Base-by-base conservation (phyloP, 2,113 vertebrate genomes). In the Bettongia penicillata region DNA sequence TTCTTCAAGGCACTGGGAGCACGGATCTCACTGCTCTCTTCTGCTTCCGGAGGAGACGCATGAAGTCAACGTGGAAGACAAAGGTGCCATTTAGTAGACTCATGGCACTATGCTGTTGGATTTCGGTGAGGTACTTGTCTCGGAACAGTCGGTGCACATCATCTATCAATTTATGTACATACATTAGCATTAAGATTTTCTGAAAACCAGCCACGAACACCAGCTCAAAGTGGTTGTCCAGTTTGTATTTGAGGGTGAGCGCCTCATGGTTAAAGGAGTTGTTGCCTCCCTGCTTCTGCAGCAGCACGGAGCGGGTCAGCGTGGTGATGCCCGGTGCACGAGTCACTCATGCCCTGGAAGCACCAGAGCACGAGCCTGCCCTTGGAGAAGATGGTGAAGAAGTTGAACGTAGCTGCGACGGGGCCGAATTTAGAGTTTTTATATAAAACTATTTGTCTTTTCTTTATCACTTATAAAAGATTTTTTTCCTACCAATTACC, bases 121-220 rank as follows among this genome's bases (percentile, higher is more conserved):
- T 99, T 93, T 99, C 99, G 3, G 99, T 99, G 98, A 99, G 99
- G 94, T 99, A 99, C 91, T 99, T 99, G 98, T 99, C 99, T 89
- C 99, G 98, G 96, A 99, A 99, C 91, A 99, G 99, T 96, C 99
- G 99, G 93, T 99, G 99, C 24, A 99, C 99, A 0, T 99, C 99
- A 4, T 99, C 99, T 99, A 99, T 99, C 98, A 99, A 99, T 98
- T 99, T 99, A 98, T 99, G 99, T 52, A 99, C 99, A 0, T 99
- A 99, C 0, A 99, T 99, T 95, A 99, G 97, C 12, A 99, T 99
- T 98, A 99, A 98, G 98, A 99, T 99, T 98, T 99, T 99, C 98
- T 99, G 99, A 98, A 99, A 99, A 53, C 99, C 99, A 98, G 99
- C 99, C 99, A 99, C 99, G 99, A 99, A 99, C 97, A 99, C 99